These are phyloP conservation scores for human (Homo sapiens) DNA, from an alignment of 2,113 vertebrate genomes.

Conservation along the genomic window DNA sequence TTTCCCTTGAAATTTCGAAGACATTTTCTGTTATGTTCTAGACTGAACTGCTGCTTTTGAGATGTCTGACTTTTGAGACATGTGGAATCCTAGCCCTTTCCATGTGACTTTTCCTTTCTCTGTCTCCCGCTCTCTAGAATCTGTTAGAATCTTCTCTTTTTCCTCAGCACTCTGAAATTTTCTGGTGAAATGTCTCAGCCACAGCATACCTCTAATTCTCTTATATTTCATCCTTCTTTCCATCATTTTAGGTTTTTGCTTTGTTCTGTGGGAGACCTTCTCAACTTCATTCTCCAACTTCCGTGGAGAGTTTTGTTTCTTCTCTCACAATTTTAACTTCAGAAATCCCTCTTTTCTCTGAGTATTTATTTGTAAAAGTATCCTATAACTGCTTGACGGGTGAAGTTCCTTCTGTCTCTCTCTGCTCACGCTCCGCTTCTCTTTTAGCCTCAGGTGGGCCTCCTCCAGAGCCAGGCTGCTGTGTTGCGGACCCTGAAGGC, in stretches of 20 bases:
- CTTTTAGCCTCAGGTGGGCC: not conserved
- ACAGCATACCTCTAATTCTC: not conserved
- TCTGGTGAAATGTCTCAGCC: not conserved
- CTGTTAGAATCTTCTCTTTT: not conserved
- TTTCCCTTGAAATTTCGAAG: too few relatives aligned
- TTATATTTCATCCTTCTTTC: not conserved
- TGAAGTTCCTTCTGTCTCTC: too few relatives aligned
- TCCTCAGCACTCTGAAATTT: not conserved
- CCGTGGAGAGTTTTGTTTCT: not conserved
- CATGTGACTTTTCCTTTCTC: not conserved
- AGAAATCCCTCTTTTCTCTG: not conserved
- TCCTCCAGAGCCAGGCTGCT: too few relatives aligned
- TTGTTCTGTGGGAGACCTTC: not conserved
- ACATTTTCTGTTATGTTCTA: too few relatives aligned
- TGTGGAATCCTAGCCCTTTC: not conserved
- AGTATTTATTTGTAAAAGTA: not conserved
- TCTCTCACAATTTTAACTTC: constrained; percentile 19
- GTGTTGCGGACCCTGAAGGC: too few relatives aligned
- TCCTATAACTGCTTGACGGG: too few relatives aligned
- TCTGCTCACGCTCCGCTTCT: too few relatives aligned
- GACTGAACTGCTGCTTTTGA: too few relatives aligned
- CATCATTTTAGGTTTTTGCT: not conserved
- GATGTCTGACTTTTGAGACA: too few relatives aligned
- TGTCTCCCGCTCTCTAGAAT: not conserved
- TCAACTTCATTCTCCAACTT: not conserved